Evolutionary conservation across 2,113 vertebrate genomes (phyloP).

Genomic region (Cebidichthys violaceus): DNA sequence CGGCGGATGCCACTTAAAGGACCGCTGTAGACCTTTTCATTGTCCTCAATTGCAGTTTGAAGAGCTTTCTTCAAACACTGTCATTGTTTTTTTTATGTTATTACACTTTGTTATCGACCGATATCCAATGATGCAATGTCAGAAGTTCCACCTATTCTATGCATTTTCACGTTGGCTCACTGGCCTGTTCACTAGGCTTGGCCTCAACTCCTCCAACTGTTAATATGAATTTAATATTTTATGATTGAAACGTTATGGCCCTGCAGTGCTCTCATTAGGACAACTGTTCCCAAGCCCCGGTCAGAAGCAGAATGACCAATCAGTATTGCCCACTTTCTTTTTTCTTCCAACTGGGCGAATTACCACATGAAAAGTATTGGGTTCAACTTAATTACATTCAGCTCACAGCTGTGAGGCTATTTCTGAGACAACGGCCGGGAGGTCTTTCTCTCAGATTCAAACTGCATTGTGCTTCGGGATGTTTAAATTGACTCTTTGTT

Average conservation of each 20-base stretch:
- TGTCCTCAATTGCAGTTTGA: constrained; percentile 1
- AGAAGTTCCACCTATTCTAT: background rate
- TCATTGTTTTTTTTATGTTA: background rate
- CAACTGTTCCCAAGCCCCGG: constrained; percentile 23
- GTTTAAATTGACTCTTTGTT: constrained; percentile 11
- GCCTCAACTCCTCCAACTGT: constrained; percentile 13
- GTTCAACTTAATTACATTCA: constrained; percentile 67
- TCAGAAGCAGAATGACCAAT: constrained; percentile 49
- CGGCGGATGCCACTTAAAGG: background rate
- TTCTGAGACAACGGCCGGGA: constrained; percentile 45
- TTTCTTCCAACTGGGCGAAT: constrained; percentile 63
- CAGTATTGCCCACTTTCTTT: constrained; percentile 25
- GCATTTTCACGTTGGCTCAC: background rate
- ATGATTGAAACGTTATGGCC: constrained; percentile 38
- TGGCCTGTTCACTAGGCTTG: background rate
- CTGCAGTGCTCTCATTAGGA: constrained; percentile 52
- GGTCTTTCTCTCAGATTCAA: background rate
- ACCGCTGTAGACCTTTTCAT: background rate
- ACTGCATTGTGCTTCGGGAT: constrained; percentile 28
- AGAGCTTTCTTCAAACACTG: background rate
- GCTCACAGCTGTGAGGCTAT: constrained; percentile 55
- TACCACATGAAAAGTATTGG: constrained; percentile 69
- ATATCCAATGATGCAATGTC: background rate
- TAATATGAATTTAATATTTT: constrained; percentile 58
- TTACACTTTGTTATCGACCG: background rate